Evolutionary conservation across 2,113 vertebrate species (phyloP).

Genomic region (Odocoileus hemionus): DNA sequence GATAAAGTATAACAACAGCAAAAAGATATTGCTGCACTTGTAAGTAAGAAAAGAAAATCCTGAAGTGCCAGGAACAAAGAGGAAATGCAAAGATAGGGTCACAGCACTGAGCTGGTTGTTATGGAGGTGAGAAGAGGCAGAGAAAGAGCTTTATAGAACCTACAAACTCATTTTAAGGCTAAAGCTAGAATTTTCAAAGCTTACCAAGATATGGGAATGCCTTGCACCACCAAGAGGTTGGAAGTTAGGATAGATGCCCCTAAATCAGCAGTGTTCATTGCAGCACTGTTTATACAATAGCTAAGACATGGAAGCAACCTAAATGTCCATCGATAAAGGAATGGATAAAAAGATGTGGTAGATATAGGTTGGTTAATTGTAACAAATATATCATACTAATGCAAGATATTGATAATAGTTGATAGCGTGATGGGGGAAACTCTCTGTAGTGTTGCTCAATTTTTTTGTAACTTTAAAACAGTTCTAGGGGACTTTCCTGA

Average conservation of each 20-base stretch:
- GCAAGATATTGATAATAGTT: not conserved
- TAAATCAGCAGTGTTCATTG: not conserved
- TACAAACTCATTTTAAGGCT: conserved; percentile 22
- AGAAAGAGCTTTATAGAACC: not conserved
- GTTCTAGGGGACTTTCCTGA: not conserved
- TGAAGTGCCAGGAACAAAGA: not conserved
- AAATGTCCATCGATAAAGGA: not conserved
- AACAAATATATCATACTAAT: not conserved
- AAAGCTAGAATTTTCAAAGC: conserved; percentile 28
- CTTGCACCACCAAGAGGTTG: not conserved
- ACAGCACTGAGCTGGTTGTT: not conserved
- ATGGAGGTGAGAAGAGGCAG: not conserved
- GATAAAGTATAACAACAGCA: conserved; percentile 1
- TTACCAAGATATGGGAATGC: not conserved
- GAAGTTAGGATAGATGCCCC: not conserved
- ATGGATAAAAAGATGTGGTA: not conserved
- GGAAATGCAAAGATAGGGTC: not conserved
- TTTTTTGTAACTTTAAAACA: not conserved
- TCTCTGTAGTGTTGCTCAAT: not conserved
- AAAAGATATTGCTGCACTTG: not conserved
- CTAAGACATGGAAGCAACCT: not conserved
- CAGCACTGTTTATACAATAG: not conserved
- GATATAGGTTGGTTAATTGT: not conserved
- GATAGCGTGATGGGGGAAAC: not conserved
- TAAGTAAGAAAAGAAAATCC: conserved; percentile 28